A percentile compares a stretch with the other conserved stretches of the same genome.
These are phyloP conservation scores for Holocentrus rufus DNA, from an alignment of 2,797 vertebrate genomes.

Conservation along the genomic window DNA sequence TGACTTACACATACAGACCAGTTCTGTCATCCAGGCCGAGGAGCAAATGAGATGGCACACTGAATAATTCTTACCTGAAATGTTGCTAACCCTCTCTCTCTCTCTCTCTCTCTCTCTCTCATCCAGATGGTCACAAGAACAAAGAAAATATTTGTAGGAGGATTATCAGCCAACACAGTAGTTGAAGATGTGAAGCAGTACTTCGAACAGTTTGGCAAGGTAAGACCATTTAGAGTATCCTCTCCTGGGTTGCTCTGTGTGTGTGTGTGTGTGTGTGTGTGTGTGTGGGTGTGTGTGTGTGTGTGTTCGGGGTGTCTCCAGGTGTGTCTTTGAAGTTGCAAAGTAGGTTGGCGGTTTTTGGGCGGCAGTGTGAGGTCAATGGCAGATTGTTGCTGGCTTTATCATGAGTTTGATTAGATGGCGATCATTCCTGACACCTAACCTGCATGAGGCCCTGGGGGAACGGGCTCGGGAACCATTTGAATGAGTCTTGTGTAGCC, in stretches of 20 bases:
- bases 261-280: neutral
- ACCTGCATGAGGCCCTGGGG: too few species aligned
- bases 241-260: neutral
- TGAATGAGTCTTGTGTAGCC: too few species aligned
- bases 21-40: neutral
- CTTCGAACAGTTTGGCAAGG: conserved; percentile 99
- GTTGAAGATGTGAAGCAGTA: conserved; percentile 99
- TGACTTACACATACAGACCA: conserved; percentile 9
- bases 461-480: too few species aligned
- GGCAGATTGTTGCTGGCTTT: neutral
- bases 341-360: neutral
- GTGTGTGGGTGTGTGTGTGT: neutral
- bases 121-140: conserved; percentile 99
- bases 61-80: conserved; percentile 40
- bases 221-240: conserved; percentile 75
- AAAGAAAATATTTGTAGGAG: conserved; percentile 99
- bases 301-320: neutral
- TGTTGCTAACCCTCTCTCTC: conserved; percentile 46
- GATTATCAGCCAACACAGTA: conserved; percentile 97
- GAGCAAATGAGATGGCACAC: neutral
- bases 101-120: conserved; percentile 39
- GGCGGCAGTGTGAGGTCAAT: neutral
- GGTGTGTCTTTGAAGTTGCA: conserved; percentile 6
- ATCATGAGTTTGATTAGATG: neutral
- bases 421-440: too few species aligned